These are phyloP conservation scores for Melinopterus prodromus DNA, from an alignment of 2,888 invertebrate genomes.

Conservation along the genomic window DNA sequence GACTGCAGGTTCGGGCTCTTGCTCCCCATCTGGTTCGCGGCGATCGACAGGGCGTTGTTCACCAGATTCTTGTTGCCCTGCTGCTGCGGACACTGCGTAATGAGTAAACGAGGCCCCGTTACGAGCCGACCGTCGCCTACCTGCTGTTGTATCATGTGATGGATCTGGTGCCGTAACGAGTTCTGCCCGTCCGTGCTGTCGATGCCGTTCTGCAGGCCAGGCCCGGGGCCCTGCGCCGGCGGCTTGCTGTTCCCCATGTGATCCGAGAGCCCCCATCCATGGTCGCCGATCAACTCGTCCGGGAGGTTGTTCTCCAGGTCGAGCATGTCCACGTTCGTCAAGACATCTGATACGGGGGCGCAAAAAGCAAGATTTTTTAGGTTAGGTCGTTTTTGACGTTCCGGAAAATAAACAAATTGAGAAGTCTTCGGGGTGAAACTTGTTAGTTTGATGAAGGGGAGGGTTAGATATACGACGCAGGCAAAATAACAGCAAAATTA, in stretches of 20 bases:
- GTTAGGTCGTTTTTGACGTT: not conserved
- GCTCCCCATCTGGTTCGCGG: slow-evolving; percentile 78
- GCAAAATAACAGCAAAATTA: no score
- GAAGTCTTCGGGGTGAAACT: not conserved
- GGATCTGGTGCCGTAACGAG: slow-evolving; percentile 64
- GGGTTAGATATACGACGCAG: not conserved
- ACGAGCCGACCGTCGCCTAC: not conserved
- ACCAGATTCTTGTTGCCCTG: slow-evolving; percentile 77
- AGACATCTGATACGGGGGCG: slow-evolving; percentile 68
- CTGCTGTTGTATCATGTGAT: slow-evolving; percentile 77
- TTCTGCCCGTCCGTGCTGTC: slow-evolving; percentile 67
- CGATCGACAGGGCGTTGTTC: slow-evolving; percentile 75
- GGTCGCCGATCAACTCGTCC: slow-evolving; percentile 84
- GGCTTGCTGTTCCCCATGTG: slow-evolving; percentile 73
- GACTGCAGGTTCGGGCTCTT: slow-evolving; percentile 88
- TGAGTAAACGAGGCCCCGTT: not conserved
- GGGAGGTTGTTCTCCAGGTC: slow-evolving; percentile 92
- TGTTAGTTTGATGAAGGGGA: not conserved
- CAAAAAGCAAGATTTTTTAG: slow-evolving; percentile 4
- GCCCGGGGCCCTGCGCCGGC: slow-evolving; percentile 85
- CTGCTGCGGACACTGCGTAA: slow-evolving; percentile 56
- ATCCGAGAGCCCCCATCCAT: slow-evolving; percentile 74
- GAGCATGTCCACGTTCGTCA: slow-evolving; percentile 85
- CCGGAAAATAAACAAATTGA: not conserved
- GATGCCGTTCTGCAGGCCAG: slow-evolving; percentile 80